Evolutionary conservation across 2,113 vertebrate genomes (phyloP).

Genomic region (Excalfactoria chinensis): DNA sequence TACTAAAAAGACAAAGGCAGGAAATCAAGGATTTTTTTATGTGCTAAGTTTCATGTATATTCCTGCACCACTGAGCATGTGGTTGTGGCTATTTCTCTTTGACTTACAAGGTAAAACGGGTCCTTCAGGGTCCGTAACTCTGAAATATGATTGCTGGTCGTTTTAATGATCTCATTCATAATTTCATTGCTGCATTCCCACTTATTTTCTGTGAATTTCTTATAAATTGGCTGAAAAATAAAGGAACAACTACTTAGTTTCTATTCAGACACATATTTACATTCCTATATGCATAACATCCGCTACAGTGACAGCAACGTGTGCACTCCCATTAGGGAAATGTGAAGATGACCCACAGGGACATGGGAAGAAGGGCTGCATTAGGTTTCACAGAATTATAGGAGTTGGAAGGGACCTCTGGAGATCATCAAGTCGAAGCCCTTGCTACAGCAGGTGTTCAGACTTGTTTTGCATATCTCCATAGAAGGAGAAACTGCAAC

Average conservation of each 20-base stretch:
- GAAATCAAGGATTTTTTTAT: background rate
- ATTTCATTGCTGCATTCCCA: constrained; percentile 77
- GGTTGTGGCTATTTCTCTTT: background rate
- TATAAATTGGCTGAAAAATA: constrained; percentile 77
- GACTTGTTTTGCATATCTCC: too few relatives aligned
- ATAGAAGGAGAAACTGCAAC: too few relatives aligned
- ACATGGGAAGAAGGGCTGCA: background rate
- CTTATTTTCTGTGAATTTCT: constrained; percentile 67
- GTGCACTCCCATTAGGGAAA: background rate
- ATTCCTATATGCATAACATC: background rate
- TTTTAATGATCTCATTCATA: constrained; percentile 76
- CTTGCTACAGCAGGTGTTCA: too few relatives aligned
- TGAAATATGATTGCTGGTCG: constrained; percentile 54
- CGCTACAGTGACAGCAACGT: accelerated
- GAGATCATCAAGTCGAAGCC: too few relatives aligned
- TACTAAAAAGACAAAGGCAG: constrained; percentile 55
- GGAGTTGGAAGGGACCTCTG: too few relatives aligned
- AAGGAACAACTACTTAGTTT: background rate
- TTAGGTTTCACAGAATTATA: background rate
- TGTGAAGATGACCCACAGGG: background rate
- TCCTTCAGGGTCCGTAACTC: constrained; percentile 76
- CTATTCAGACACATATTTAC: background rate
- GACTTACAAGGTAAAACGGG: constrained; percentile 78
- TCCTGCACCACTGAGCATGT: background rate
- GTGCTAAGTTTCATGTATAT: background rate